Base-by-base conservation (phyloP, 2,113 vertebrate species). In the Phainopepla nitens region DNA sequence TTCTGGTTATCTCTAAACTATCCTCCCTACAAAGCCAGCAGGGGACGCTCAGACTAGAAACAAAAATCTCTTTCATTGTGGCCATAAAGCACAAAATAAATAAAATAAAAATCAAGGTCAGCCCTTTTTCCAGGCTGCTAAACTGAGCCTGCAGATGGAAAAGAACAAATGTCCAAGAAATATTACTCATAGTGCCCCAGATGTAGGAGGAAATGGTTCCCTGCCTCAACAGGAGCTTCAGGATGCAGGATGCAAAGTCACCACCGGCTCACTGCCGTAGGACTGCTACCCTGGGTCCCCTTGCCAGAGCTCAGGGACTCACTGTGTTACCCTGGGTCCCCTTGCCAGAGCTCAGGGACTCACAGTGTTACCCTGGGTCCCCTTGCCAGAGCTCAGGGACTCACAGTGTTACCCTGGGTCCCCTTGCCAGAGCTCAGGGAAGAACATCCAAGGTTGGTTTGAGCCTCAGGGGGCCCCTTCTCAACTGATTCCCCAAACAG, bases 71-170 rank as follows among this genome's bases (percentile, higher is more conserved):
- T 80, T 68, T 56, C 41, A 65, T 7, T 10, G 12, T 19, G 15
- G 15, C 49, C n/a, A 29, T 31, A 75, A 87, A 93, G 31, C 44
- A 82, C 49, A 68, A 85, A 91, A 78, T 22, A 86, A 94, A 49
- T 41, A 70, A 56, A 88, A 94, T 23, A 65, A 82, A 94, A 82
- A 70, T 47, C 64, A 60, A 97, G 58, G 42, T 87, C 73, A 88
- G 70, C 11, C 29, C 57, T 68, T 94, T 87, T 85, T 69, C 44
- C 57, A 85, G 41, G n/a, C 41, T 76, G n/a, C 41, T 85, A 44
- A 87, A 61, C 69, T 25, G 31, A 82, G n/a, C 24, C 65, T 65
- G 62, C 57, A 75, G 56, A 72, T 47, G 22, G 44, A 84, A 87
- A 45, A 44, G 60, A 94, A 85, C 24, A 58, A 49, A 51, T 15